Evolutionary conservation across 2,797 vertebrate genomes (phyloP).

Genomic region (Hydrophis major): DNA sequence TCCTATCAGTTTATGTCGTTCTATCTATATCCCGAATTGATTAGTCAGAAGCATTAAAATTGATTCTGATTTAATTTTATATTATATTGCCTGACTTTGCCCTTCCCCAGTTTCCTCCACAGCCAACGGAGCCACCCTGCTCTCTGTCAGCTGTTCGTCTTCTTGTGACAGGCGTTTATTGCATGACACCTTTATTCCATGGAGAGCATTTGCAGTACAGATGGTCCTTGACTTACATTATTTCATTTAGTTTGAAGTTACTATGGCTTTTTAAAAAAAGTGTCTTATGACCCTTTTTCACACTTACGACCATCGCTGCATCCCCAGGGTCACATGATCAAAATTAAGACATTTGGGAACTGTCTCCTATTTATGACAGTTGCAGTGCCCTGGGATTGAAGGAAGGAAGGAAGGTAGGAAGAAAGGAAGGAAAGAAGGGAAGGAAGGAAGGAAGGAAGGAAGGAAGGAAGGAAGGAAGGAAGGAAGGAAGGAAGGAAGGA

Average conservation of each 20-base stretch:
- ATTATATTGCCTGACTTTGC: not conserved
- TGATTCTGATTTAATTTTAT: not conserved
- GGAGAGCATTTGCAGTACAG: no score
- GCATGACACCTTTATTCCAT: not conserved
- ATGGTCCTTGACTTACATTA: no score
- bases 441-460: no score
- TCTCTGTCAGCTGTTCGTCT: no score
- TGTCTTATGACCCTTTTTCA: not conserved
- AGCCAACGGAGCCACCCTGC: no score
- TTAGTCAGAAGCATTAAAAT: not conserved
- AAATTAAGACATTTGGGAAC: not conserved
- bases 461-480: accelerated
- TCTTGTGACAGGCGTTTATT: not conserved
- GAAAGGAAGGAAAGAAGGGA: no score
- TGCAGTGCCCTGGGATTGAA: no score
- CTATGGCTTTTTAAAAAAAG: not conserved
- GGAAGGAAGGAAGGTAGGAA: no score
- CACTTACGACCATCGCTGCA: not conserved
- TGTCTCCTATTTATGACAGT: not conserved
- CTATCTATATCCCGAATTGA: not conserved
- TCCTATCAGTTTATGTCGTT: not conserved
- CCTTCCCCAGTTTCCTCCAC: no score
- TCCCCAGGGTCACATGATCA: not conserved
- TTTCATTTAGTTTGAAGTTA: no score
- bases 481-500: no score